These are phyloP conservation scores for Ceyx margarethae DNA, from an alignment of 2,113 vertebrate genomes.

Conservation along the genomic window DNA sequence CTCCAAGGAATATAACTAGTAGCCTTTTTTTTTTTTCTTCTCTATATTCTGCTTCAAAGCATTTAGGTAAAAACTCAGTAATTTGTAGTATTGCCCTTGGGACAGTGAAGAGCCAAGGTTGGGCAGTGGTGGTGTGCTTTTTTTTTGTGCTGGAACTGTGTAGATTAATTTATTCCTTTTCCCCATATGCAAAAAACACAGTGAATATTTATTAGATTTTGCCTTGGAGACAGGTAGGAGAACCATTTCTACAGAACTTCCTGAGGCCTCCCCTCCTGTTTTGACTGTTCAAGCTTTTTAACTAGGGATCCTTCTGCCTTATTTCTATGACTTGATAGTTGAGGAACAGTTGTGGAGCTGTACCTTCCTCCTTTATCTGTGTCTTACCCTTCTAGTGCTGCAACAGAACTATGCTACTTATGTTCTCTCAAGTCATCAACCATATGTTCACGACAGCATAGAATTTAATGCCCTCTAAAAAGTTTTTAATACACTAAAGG, in stretches of 20 bases:
- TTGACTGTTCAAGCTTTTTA: background rate
- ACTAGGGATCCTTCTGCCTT: background rate
- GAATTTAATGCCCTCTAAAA: background rate
- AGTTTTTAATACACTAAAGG: background rate
- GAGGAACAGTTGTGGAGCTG: background rate
- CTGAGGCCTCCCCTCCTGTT: background rate
- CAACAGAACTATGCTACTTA: background rate
- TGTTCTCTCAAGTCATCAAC: background rate
- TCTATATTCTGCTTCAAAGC: background rate
- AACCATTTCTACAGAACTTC: background rate
- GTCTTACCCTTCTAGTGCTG: background rate
- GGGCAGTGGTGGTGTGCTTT: background rate
- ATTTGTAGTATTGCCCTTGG: background rate
- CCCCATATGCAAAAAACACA: background rate
- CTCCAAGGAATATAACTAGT: slow-evolving; percentile 12
- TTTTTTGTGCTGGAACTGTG: background rate
- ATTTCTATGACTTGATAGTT: background rate
- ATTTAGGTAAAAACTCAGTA: background rate
- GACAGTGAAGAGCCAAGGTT: background rate
- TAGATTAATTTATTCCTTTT: background rate
- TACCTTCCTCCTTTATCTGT: background rate
- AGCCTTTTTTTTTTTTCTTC: background rate
- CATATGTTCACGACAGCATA: background rate
- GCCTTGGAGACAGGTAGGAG: background rate
- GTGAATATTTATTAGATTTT: background rate